Evolutionary conservation across 2,797 vertebrate species (phyloP), one percentile per base, ranked within the genome.

Genomic region (Pseudocheirus occidentalis): DNA sequence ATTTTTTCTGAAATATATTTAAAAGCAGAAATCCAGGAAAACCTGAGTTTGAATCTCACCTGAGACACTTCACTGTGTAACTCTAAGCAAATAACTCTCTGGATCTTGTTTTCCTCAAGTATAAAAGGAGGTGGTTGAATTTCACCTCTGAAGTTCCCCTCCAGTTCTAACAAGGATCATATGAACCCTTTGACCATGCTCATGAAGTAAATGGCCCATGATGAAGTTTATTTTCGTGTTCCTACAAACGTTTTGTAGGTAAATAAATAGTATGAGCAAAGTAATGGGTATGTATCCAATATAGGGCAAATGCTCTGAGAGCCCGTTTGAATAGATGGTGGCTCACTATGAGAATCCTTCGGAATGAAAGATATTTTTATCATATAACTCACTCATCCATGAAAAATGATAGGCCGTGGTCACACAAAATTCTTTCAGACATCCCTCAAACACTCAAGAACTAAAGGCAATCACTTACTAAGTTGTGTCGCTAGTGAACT

Each of bases 331-430:
- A 93, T 91, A 29, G n/a, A 50, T 40, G n/a, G 91, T 34, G 58
- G 54, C 90, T 93, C 94, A 92, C n/a, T 21, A 59, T 40, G 57
- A 40, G 92, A 95, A 96, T 95, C 91, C 66, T 94, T 91, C 94
- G 58, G 53, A 90, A 93, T 27, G 87, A 94, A 94, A 0, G 6
- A 46, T 95, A 6, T 93, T 94, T 24, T 16, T 90, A 6, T 52
- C 87, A 12, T n/a, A 66, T 34, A 66, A 55, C 55, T 95, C 53
- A 58, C 55, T 95, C 53, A 58, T 3, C 40, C 2, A 40, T 14
- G 50, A 66, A 94, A 95, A 58, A 53, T n/a, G 34, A n/a, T 66
- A 58, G 62, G 34, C 14, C 3, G 4, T 9, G 1, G 52, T 93
- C 57, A 95, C 53, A 90, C n/a, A 50, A 96, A 93, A 87, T 55